Conservation (phyloP, 2,113 vertebrate genomes). For the Pygoscelis adeliae region DNA sequence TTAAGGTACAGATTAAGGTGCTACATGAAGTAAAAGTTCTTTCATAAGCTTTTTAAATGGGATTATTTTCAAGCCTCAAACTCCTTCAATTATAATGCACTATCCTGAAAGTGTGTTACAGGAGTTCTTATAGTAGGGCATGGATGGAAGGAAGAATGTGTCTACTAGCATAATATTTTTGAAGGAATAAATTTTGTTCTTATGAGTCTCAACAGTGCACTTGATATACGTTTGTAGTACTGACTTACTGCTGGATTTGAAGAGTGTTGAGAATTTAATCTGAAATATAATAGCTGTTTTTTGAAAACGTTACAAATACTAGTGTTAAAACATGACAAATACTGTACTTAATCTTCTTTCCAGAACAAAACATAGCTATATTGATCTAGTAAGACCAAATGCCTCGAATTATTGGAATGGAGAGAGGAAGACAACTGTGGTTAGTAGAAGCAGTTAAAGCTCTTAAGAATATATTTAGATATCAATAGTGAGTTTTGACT, state of each 20-base stretch:
- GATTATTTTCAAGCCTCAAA: background rate
- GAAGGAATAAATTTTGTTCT: background rate
- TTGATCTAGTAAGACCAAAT: constrained; percentile 64
- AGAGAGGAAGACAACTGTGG: constrained; percentile 58
- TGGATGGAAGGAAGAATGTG: background rate
- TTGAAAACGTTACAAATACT: constrained; percentile 2
- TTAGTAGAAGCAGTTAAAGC: constrained; percentile 61
- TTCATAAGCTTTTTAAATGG: background rate
- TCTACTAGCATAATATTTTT: background rate
- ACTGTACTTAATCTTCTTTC: constrained; percentile 63
- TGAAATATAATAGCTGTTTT: constrained; percentile 7
- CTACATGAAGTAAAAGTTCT: background rate
- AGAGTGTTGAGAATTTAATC: background rate
- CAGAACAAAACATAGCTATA: constrained; percentile 65
- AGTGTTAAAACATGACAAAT: constrained; percentile 34
- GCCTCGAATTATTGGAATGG: constrained; percentile 49
- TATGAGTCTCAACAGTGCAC: background rate
- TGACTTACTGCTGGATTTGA: constrained; percentile 5
- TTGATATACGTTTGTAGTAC: background rate
- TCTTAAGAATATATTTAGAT: constrained; percentile 16
- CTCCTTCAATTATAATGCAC: background rate
- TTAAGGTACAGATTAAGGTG: background rate
- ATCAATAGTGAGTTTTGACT: constrained; percentile 1
- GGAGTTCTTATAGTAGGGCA: background rate
- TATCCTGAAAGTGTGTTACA: background rate